Conservation (phyloP, 2,888 invertebrate genomes). For the Archaeoteleia sp. region DNA sequence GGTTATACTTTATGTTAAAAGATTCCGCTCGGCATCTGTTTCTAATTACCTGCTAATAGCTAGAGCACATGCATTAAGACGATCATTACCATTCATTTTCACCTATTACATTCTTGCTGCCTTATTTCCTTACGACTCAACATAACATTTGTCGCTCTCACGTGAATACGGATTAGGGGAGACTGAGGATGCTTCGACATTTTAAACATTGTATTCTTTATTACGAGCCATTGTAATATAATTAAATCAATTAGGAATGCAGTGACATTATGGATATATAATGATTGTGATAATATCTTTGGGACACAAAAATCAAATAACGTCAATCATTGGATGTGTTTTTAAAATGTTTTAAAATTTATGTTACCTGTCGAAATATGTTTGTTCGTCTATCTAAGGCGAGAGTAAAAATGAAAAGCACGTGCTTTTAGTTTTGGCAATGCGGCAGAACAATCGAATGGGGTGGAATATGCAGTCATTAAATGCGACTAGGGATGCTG, state of each 20-base stretch:
- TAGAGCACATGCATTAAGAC: slow-evolving; percentile 66
- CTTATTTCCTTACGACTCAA: slow-evolving; percentile 49
- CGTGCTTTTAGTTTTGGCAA: slow-evolving; percentile 38
- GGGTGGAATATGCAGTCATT: slow-evolving; percentile 59
- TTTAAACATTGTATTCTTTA: too few species aligned
- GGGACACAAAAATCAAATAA: too few species aligned
- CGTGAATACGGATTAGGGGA: not conserved
- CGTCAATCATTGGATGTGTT: too few species aligned
- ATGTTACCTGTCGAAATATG: too few species aligned
- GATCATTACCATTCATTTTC: slow-evolving; percentile 69
- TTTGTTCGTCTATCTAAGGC: too few species aligned
- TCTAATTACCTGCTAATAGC: slow-evolving; percentile 75
- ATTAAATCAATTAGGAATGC: too few species aligned
- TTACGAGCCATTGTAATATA: too few species aligned
- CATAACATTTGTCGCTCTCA: slow-evolving; percentile 8
- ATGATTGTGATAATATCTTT: too few species aligned
- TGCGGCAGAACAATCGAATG: slow-evolving; percentile 49
- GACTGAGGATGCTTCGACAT: too few species aligned
- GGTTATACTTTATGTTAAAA: slow-evolving; percentile 75
- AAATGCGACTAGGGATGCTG: slow-evolving; percentile 56
- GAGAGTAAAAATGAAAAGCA: slow-evolving; percentile 42
- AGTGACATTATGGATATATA: too few species aligned
- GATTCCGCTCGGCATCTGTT: slow-evolving; percentile 75
- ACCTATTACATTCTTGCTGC: slow-evolving; percentile 48
- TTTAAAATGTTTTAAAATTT: too few species aligned